Conservation (phyloP, 2,113 vertebrate species). For the Oryzias celebensis region DNA sequence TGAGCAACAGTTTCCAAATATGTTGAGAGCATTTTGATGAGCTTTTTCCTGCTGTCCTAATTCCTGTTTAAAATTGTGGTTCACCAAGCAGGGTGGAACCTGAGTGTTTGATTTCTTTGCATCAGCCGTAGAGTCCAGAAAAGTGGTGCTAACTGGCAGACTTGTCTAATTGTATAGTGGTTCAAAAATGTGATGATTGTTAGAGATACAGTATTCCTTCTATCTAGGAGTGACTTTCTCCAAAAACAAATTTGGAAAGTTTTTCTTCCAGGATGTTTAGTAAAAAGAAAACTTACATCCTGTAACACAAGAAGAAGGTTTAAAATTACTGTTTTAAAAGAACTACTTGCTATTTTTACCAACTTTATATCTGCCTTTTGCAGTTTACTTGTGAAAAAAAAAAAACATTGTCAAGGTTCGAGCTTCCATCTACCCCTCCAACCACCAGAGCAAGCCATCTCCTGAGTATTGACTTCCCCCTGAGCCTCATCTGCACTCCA, state of each 20-base stretch:
- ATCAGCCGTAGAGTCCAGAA: constrained; percentile 56
- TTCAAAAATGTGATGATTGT: constrained; percentile 50
- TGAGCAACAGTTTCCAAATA: constrained; percentile 70
- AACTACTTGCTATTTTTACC: too few relatives aligned
- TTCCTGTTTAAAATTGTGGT: constrained; percentile 65
- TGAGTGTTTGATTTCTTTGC: constrained; percentile 54
- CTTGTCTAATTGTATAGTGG: constrained; percentile 42
- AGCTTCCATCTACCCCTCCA: too few relatives aligned
- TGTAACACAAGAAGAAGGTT: too few relatives aligned
- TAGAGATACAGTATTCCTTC: constrained; percentile 33
- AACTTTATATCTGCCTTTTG: too few relatives aligned
- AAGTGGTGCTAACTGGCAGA: constrained; percentile 48
- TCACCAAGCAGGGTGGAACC: constrained; percentile 53
- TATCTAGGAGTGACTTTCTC: constrained; percentile 11
- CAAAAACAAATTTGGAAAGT: constrained; percentile 10
- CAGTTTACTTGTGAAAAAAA: too few relatives aligned
- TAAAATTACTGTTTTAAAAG: too few relatives aligned
- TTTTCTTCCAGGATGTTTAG: neutral
- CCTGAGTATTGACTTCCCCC: too few relatives aligned
- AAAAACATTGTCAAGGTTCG: too few relatives aligned
- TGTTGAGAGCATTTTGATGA: constrained; percentile 60
- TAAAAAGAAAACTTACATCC: too few relatives aligned
- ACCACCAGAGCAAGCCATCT: too few relatives aligned
- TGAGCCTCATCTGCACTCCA: too few relatives aligned
- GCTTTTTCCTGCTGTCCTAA: constrained; percentile 66